Conservation (phyloP, 2,797 vertebrate genomes). For the Emydoidea blandingii region DNA sequence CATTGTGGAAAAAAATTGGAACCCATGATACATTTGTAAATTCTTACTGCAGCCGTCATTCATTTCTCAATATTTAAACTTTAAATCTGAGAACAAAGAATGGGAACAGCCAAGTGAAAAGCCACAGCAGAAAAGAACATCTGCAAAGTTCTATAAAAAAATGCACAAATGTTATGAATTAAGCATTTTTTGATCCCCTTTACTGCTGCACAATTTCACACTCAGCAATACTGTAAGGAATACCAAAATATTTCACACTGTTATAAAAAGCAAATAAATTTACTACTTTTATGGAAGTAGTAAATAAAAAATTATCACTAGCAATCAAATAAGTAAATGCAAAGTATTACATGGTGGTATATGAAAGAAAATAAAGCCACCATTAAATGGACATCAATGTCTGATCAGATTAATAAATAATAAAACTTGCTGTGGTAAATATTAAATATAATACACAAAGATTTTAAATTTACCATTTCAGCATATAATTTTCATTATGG, state of each 20-base stretch:
- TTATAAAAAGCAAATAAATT: not conserved
- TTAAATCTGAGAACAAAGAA: conserved; percentile 71
- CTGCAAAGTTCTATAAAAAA: conserved; percentile 69
- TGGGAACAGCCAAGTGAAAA: conserved; percentile 69
- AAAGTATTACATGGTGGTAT: not conserved
- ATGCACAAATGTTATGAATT: conserved; percentile 71
- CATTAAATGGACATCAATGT: not conserved
- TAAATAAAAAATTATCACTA: not conserved
- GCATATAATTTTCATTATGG: not conserved
- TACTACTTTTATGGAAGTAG: not conserved
- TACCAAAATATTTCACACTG: conserved; percentile 32
- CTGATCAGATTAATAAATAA: conserved; percentile 4
- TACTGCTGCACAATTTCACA: conserved; percentile 55
- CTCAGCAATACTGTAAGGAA: conserved; percentile 30
- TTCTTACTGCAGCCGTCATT: conserved; percentile 63
- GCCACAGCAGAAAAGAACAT: conserved; percentile 72
- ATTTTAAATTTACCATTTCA: conserved; percentile 13
- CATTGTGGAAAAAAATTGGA: conserved; percentile 44
- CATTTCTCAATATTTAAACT: conserved; percentile 71
- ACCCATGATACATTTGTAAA: conserved; percentile 59
- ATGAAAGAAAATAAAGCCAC: not conserved
- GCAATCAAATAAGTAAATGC: not conserved
- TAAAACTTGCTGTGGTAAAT: conserved; percentile 6
- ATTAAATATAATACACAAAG: not conserved
- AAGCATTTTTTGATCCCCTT: conserved; percentile 57